A percentile compares a stretch with the other conserved stretches of the same genome.
phyloP scores from a whole-genome alignment of 2,888 invertebrate species.

The Polymixis lichenea region DNA sequence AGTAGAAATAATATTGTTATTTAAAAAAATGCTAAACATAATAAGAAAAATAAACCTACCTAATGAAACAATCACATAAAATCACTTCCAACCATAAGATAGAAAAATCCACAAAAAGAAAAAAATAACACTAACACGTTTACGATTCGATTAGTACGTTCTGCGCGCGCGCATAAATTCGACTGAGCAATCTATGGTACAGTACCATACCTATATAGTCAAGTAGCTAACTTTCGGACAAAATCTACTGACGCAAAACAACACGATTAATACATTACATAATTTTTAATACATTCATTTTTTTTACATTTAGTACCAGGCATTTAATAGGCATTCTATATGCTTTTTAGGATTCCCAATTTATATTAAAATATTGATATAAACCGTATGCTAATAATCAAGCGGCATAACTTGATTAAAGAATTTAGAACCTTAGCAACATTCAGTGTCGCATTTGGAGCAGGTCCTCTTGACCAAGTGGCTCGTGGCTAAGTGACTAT shows the following conservation, averaged over 20 bases:
- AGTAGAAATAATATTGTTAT: not conserved
- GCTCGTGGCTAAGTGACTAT: not conserved
- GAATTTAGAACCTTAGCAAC: not conserved
- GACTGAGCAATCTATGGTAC: slow-evolving; percentile 51
- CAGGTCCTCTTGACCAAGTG: not conserved
- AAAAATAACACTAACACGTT: slow-evolving; percentile 43
- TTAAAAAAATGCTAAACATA: not conserved
- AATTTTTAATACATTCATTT: not conserved
- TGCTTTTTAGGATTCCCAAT: not conserved
- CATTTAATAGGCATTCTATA: not conserved
- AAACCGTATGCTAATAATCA: not conserved
- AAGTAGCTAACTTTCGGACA: slow-evolving; percentile 53
- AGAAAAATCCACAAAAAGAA: slow-evolving; percentile 28
- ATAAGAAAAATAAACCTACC: slow-evolving; percentile 37
- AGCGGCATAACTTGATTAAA: slow-evolving; percentile 9
- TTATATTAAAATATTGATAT: slow-evolving; percentile 5
- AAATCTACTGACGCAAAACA: slow-evolving; percentile 46
- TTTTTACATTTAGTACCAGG: not conserved
- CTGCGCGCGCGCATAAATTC: slow-evolving; percentile 57
- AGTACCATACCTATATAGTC: slow-evolving; percentile 58
- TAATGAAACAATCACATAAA: slow-evolving; percentile 47
- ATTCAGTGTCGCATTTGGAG: not conserved
- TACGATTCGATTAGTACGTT: slow-evolving; percentile 38
- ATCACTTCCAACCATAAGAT: slow-evolving; percentile 44
- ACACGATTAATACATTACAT: slow-evolving; percentile 11